These are phyloP conservation scores for Dasypolia templi DNA, from an alignment of 2,888 invertebrate genomes.

Conservation along the genomic window DNA sequence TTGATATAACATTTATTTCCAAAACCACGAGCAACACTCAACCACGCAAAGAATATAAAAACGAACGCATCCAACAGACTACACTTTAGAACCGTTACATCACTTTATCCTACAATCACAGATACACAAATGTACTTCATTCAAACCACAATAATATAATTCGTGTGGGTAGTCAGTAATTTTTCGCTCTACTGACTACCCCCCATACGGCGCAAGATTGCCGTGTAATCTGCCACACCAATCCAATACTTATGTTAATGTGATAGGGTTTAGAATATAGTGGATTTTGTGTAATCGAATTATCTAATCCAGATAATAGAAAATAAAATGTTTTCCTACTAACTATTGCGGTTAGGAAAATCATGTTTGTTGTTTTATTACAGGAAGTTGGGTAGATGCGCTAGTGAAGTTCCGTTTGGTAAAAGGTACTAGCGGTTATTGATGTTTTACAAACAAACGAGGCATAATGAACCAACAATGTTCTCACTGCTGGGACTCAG, in stretches of 20 bases:
- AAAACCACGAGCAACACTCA: no score
- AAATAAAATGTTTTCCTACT: slow-evolving; percentile 66
- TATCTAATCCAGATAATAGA: slow-evolving; percentile 65
- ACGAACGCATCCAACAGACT: neutral
- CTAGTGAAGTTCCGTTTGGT: slow-evolving; percentile 3
- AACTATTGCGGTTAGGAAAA: slow-evolving; percentile 54
- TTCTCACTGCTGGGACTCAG: neutral
- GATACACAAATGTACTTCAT: slow-evolving; percentile 57
- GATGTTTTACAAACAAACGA: neutral
- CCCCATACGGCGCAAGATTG: slow-evolving; percentile 30
- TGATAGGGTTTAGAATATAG: slow-evolving; percentile 22
- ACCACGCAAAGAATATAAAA: slow-evolving; percentile 19
- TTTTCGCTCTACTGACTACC: slow-evolving; percentile 75
- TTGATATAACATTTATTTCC: no score
- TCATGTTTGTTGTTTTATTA: slow-evolving; percentile 38
- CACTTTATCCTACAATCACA: slow-evolving; percentile 42
- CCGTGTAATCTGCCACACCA: slow-evolving; percentile 23
- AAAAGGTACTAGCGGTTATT: neutral
- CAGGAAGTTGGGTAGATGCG: slow-evolving; percentile 31
- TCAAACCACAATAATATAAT: slow-evolving; percentile 63
- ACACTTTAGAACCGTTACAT: slow-evolving; percentile 44
- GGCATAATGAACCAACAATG: neutral
- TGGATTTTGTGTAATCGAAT: slow-evolving; percentile 52
- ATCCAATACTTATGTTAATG: slow-evolving; percentile 29
- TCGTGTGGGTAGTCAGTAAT: slow-evolving; percentile 70